These are phyloP conservation scores for Delphinapterus leucas DNA, from an alignment of 2,113 vertebrate genomes.

Conservation along the genomic window DNA sequence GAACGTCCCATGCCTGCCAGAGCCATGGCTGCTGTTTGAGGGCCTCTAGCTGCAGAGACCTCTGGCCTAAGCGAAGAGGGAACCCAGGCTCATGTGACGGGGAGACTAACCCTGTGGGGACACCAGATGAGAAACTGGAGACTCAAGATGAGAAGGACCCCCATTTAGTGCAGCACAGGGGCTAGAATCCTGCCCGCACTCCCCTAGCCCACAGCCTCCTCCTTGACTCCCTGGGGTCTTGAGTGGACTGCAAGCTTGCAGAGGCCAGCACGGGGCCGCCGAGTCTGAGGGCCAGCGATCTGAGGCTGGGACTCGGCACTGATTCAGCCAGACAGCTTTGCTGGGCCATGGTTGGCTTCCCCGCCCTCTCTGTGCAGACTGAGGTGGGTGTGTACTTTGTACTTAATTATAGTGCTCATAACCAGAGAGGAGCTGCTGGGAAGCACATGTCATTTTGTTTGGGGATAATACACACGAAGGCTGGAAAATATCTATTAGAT, in stretches of 20 bases:
- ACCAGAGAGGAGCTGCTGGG: conserved; percentile 4
- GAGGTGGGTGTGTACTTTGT: conserved; percentile 21
- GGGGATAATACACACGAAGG: conserved; percentile 33
- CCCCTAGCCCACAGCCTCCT: background rate
- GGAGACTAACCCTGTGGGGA: background rate
- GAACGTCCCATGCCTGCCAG: background rate
- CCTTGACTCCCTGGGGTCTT: background rate
- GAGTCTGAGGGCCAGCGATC: accelerated
- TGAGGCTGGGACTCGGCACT: background rate
- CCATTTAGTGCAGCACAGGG: background rate
- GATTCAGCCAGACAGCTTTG: background rate
- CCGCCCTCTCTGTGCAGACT: conserved; percentile 48
- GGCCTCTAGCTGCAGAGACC: background rate
- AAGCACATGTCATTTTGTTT: conserved; percentile 66
- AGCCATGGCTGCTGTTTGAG: background rate
- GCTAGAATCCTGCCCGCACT: background rate
- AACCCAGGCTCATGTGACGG: background rate
- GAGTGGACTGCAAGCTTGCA: background rate
- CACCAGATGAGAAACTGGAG: background rate
- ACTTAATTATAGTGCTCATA: conserved; percentile 55
- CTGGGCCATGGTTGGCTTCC: background rate
- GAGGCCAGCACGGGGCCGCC: accelerated
- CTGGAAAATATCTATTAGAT: conserved; percentile 60
- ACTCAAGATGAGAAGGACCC: background rate
- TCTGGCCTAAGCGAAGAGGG: background rate